Percentiles rank a stretch among this genome's conserved stretches.
Conservation (phyloP, 2,888 invertebrate species). For the Drosophila anomelani region DNA sequence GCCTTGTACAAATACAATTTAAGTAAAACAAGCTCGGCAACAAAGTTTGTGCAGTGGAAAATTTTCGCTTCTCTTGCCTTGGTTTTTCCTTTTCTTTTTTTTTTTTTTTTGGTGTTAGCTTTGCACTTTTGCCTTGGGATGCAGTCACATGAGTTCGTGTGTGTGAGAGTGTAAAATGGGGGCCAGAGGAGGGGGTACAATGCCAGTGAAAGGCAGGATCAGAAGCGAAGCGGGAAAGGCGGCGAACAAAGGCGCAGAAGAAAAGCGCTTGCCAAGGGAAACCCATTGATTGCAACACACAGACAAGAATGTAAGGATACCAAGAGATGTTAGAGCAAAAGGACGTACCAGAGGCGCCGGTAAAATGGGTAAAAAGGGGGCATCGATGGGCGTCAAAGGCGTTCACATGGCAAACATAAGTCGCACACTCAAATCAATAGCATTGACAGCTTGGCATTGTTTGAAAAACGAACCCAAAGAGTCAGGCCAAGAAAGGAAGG, state of each 20-base stretch:
- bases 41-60: constrained; percentile 63
- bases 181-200: neutral
- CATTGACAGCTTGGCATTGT: constrained; percentile 68
- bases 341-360: neutral
- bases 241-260: constrained; percentile 18
- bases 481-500: constrained; percentile 45
- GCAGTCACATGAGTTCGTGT: constrained; percentile 22
- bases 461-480: constrained; percentile 49
- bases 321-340: constrained; percentile 2
- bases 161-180: neutral
- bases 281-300: constrained; percentile 68
- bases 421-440: constrained; percentile 77
- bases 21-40: constrained; percentile 71
- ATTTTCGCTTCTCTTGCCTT: constrained; percentile 51
- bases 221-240: constrained; percentile 6
- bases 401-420: constrained; percentile 79
- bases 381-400: constrained; percentile 54
- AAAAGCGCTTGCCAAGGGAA: constrained; percentile 47
- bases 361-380: neutral
- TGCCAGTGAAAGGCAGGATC: constrained; percentile 17
- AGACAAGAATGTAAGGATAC: constrained; percentile 15
- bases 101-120: constrained; percentile 23
- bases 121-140: constrained; percentile 24
- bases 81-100: neutral
- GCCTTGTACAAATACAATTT: constrained; percentile 64